Evolutionary conservation across 2,113 vertebrate genomes (phyloP).

Genomic region (Spheniscus mendiculus): DNA sequence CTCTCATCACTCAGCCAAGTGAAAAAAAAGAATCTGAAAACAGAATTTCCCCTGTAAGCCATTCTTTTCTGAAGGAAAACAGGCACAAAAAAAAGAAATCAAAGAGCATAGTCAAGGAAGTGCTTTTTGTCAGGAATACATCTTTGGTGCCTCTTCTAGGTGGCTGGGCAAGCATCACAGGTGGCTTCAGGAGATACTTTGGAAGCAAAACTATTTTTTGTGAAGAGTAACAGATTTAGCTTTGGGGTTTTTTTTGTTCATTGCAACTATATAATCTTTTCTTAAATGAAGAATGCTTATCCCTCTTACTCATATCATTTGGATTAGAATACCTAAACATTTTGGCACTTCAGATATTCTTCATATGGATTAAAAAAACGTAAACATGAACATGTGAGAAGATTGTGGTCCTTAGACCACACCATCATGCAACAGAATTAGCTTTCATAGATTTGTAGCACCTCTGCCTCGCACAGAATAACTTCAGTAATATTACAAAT

Average conservation of each 20-base stretch:
- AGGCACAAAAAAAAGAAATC: not conserved
- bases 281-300: slow-evolving; percentile 25
- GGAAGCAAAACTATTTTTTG: slow-evolving; percentile 14
- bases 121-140: not conserved
- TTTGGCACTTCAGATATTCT: slow-evolving; percentile 44
- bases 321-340: slow-evolving; percentile 37
- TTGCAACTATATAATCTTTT: not conserved
- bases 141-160: not conserved
- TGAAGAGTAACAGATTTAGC: not conserved
- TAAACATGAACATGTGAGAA: not conserved
- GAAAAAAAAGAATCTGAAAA: not conserved
- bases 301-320: slow-evolving; percentile 16
- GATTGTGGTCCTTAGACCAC: not conserved
- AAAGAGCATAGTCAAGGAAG: not conserved
- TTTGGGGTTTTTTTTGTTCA: not conserved
- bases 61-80: not conserved
- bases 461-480: not conserved
- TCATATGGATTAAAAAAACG: slow-evolving; percentile 31
- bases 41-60: not conserved
- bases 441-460: not conserved
- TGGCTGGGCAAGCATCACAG: not conserved
- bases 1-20: not conserved
- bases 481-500: not conserved
- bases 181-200: not conserved
- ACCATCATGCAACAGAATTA: not conserved